phyloP scores from a whole-genome alignment of 2,113 vertebrate species.

The Myrmecobius fasciatus region DNA sequence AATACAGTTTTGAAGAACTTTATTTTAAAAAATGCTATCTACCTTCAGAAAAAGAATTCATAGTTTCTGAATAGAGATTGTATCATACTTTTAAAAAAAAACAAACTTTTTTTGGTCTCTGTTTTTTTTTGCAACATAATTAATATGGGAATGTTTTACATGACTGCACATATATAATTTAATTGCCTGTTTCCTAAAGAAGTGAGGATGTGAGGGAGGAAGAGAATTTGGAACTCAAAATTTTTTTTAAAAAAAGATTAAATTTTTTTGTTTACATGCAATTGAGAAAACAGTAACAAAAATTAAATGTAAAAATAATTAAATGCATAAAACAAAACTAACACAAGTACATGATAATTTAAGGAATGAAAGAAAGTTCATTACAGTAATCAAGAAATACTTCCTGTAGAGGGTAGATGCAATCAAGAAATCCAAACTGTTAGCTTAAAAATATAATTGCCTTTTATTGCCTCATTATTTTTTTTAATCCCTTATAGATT shows the following conservation, averaged over 20 bases:
- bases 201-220: background rate
- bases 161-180: background rate
- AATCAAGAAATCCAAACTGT: background rate
- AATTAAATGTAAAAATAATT: background rate
- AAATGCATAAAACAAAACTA: background rate
- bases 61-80: background rate
- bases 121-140: background rate
- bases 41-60: background rate
- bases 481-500: background rate
- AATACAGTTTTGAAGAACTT: background rate
- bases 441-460: background rate
- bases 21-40: background rate
- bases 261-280: background rate
- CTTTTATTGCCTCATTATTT: background rate
- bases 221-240: background rate
- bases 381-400: background rate
- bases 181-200: background rate
- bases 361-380: background rate
- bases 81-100: background rate
- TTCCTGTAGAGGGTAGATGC: background rate
- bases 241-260: background rate
- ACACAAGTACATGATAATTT: background rate
- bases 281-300: background rate
- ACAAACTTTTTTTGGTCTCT: background rate
- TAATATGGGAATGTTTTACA: background rate